Evolutionary conservation across 1,140 invertebrate species (phyloP).

Genomic region (Sarcophaga peregrina): DNA sequence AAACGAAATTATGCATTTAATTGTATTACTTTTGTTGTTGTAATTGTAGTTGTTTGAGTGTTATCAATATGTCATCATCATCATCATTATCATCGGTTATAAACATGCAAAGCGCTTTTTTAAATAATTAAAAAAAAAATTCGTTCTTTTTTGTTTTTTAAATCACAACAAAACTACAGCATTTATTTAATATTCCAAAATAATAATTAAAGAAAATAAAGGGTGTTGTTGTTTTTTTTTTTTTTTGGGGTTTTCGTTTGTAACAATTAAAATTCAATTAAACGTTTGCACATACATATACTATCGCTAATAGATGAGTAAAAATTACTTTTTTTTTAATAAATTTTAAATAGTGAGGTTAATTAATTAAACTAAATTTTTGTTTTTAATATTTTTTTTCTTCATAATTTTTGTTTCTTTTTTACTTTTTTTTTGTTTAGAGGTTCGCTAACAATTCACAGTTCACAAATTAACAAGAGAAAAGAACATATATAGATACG

Average conservation of each 20-base stretch:
- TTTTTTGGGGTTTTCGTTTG: not conserved
- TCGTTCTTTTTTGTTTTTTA: not conserved
- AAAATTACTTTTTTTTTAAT: not conserved
- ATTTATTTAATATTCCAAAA: slow-evolving; percentile 8
- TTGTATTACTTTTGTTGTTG: not conserved
- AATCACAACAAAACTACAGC: slow-evolving; percentile 16
- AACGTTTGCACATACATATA: slow-evolving; percentile 7
- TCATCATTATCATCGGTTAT: not conserved
- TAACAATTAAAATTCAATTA: not conserved
- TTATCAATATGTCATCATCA: slow-evolving; percentile 20
- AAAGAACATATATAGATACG: not conserved
- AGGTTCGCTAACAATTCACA: slow-evolving; percentile 16
- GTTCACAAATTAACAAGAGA: slow-evolving; percentile 14
- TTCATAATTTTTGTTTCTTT: not conserved
- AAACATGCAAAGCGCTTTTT: not conserved
- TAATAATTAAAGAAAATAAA: not conserved
- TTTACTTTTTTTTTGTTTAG: not conserved
- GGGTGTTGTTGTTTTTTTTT: not conserved
- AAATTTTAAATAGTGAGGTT: not conserved
- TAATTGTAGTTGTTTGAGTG: not conserved
- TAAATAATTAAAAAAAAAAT: not conserved
- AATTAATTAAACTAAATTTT: slow-evolving; percentile 1
- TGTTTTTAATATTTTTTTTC: not conserved
- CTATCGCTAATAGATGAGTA: not conserved
- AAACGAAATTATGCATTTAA: too few species aligned